Evolutionary conservation across 2,888 invertebrate genomes (phyloP).

Genomic region (Dynastes maya): DNA sequence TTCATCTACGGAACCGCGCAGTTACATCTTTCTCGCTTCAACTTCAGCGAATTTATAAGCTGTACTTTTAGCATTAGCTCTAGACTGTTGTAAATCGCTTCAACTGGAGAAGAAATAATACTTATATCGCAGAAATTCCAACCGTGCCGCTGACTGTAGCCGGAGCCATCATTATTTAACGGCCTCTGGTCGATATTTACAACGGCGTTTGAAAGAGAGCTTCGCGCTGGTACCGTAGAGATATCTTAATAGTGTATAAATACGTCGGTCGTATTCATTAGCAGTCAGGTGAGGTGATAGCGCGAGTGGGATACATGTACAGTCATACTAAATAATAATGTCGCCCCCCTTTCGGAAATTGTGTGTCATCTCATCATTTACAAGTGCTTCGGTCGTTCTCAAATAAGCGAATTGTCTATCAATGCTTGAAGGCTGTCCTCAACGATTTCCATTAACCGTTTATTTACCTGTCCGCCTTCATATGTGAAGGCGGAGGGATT

Average conservation of each 20-base stretch:
- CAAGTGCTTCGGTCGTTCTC: too few relatives aligned
- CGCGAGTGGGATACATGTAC: neutral
- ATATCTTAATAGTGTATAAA: conserved; percentile 7
- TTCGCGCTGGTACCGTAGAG: neutral
- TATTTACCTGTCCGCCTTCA: too few relatives aligned
- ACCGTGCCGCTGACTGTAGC: neutral
- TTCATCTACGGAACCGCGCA: neutral
- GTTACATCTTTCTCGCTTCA: neutral
- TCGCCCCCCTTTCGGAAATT: too few relatives aligned
- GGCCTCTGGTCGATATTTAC: neutral
- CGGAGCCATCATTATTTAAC: neutral
- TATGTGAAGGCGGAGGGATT: too few relatives aligned
- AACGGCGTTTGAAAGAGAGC: neutral
- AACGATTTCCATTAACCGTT: too few relatives aligned
- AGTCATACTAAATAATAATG: too few relatives aligned
- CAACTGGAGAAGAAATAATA: neutral
- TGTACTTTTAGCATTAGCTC: neutral
- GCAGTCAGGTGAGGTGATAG: neutral
- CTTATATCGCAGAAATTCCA: neutral
- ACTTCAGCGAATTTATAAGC: neutral
- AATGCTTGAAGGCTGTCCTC: too few relatives aligned
- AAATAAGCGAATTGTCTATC: too few relatives aligned
- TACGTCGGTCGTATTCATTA: conserved; percentile 4
- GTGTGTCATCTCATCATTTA: too few relatives aligned
- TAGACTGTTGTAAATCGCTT: neutral